A percentile compares a stretch with the other conserved stretches of the same genome.
phyloP scores from a whole-genome alignment of 2,888 invertebrate species.

The Agrochola lota region DNA sequence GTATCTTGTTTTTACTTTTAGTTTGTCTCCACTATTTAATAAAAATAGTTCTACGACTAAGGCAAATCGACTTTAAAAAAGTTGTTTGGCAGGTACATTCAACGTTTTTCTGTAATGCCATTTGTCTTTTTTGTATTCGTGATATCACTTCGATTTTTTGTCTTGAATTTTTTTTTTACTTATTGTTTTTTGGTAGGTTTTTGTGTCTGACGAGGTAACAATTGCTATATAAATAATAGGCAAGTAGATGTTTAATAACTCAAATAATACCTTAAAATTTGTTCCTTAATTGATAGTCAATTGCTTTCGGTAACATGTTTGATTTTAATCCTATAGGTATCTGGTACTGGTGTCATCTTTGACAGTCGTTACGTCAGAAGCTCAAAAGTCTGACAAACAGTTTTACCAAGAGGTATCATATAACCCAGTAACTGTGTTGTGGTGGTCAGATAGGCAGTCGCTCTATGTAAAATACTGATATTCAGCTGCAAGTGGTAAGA shows the following conservation, averaged over 20 bases:
- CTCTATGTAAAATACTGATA: no score
- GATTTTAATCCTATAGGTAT: neutral
- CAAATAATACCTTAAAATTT: neutral
- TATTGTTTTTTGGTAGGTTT: neutral
- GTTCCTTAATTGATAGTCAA: neutral
- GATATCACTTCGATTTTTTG: neutral
- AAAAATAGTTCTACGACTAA: neutral
- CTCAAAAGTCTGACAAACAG: no score
- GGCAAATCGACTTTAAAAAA: neutral
- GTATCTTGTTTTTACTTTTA: slow-evolving; percentile 11
- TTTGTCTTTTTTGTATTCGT: neutral
- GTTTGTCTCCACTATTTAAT: neutral
- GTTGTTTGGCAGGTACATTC: neutral
- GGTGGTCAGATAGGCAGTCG: no score
- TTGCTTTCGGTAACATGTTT: neutral
- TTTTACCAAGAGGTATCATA: no score
- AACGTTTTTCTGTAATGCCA: neutral
- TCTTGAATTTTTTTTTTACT: neutral
- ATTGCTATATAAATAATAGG: neutral
- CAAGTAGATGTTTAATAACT: neutral
- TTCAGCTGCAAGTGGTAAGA: no score
- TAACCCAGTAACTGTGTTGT: no score
- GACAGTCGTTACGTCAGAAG: no score
- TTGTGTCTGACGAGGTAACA: neutral
- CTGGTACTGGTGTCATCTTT: no score